Evolutionary conservation across 2,797 vertebrate genomes (phyloP).

Genomic region (Acanthopagrus latus): DNA sequence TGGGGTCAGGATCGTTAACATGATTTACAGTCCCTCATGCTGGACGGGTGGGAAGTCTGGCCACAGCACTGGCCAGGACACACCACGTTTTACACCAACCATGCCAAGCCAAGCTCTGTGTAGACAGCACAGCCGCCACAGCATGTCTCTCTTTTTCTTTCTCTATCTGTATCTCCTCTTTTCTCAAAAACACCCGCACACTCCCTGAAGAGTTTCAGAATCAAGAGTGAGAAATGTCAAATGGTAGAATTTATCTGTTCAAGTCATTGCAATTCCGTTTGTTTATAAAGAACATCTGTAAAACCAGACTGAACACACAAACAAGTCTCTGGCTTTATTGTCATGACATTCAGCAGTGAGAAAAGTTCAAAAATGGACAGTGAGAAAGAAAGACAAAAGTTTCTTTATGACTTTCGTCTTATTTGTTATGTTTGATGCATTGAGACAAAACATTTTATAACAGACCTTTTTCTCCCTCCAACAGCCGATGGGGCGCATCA

Average conservation of each 20-base stretch:
- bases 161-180: conserved; percentile 32
- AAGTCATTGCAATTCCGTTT: conserved; percentile 38
- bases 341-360: conserved; percentile 1
- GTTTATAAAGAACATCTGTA: conserved; percentile 51
- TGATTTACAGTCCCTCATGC: conserved; percentile 66
- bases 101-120: conserved; percentile 68
- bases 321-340: conserved; percentile 20
- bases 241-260: conserved; percentile 25
- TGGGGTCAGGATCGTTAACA: conserved; percentile 67
- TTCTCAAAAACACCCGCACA: conserved; percentile 36
- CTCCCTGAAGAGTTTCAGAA: conserved; percentile 30
- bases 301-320: conserved; percentile 36
- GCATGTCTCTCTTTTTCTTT: conserved; percentile 34
- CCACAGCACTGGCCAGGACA: conserved; percentile 60
- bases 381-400: conserved; percentile 3
- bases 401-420: conserved; percentile 35
- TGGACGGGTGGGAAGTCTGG: conserved; percentile 67
- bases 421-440: conserved; percentile 37
- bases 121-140: conserved; percentile 39
- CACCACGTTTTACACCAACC: conserved; percentile 69
- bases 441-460: conserved; percentile 64
- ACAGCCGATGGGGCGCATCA: conserved; percentile 71
- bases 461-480: conserved; percentile 74
- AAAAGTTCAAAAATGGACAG: conserved; percentile 4
- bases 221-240: conserved; percentile 31